Base-by-base conservation (phyloP, 1,140 invertebrate genomes). In the Potamilus streckersoni region DNA sequence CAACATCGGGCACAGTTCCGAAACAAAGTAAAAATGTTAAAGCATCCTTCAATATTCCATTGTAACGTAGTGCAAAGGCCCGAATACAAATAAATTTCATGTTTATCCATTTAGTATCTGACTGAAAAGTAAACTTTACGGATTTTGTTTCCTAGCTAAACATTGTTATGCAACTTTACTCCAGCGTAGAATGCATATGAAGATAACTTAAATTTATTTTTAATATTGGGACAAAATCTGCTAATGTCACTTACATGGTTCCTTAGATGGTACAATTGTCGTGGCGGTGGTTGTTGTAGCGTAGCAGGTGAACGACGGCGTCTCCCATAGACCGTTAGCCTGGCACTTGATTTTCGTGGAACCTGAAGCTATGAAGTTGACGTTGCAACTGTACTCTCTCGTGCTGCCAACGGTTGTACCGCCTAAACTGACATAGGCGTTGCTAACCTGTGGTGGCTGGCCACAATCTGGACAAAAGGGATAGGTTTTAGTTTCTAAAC, bases 191-290 rank as follows among this genome's bases (percentile, higher is more conserved):
- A 49, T 49, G 38, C 38, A 49, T 1, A 49, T 49, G 38, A 8
- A 11, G 38, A 49, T 49, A 11, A 49, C 38, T 49, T 8, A 49
- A 49, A 49, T 0, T 6, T 49, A 6, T 8, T 49, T 49, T 19
- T 62, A n/a, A 14, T 23, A 62, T 8, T 19, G 60, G 23, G 19
- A 14, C 23, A n/a, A 62, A n/a, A 23, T 62, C 60, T 19, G 60
- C 60, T 62, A 8, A 23, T n/a, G 13, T 27, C 31, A 64, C 74
- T 64, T 76, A 71, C 74, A 67, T 57, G 74, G 74, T 20, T 76
- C 64, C 19, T 67, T 60, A 14, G 17, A 20, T 57, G 72, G 27
- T 6, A 63, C 63, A 8, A 64, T 65, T 19, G 74, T 69, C 1
- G 69, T 67, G 6, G 74, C 66, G 16, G 58, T 67, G 20, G 69